Evolutionary conservation across 23 tunicate genomes (phyloP).

Genomic region (Oikopleura albicans): DNA sequence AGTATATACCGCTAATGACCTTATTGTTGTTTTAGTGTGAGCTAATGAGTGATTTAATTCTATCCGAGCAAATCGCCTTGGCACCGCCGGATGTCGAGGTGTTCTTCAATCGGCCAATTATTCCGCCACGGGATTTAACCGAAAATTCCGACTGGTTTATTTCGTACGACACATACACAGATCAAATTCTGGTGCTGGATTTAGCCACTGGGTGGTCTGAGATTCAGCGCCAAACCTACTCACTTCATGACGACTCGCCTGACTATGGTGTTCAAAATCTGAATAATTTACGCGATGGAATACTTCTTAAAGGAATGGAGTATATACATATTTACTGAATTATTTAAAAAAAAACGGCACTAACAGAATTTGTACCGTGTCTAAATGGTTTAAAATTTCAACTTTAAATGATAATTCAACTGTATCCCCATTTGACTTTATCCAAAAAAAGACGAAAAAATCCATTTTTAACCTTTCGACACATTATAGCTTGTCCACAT

Average conservation of each 20-base stretch:
- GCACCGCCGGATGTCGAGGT: not conserved
- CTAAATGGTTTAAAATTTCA: no score
- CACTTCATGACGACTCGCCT: not conserved
- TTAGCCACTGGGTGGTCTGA: not conserved
- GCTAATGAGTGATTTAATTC: not conserved
- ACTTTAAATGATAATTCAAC: no score
- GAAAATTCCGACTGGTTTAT: not conserved
- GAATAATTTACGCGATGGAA: not conserved
- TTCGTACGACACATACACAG: not conserved
- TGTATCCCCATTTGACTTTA: no score
- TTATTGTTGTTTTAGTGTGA: not conserved
- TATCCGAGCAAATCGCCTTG: not conserved
- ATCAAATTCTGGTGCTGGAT: conserved; percentile 3
- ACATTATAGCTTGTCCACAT: no score
- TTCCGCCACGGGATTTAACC: not conserved
- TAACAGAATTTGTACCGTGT: no score
- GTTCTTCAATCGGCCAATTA: not conserved
- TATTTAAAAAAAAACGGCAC: no score
- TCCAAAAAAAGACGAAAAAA: no score
- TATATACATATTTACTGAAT: not conserved
- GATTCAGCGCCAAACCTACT: not conserved
- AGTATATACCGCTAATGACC: not conserved
- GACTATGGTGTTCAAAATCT: not conserved
- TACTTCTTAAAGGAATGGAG: not conserved
- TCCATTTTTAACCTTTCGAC: no score